Evolutionary conservation across 2,888 invertebrate species (phyloP).

Genomic region (Cenopis cana): DNA sequence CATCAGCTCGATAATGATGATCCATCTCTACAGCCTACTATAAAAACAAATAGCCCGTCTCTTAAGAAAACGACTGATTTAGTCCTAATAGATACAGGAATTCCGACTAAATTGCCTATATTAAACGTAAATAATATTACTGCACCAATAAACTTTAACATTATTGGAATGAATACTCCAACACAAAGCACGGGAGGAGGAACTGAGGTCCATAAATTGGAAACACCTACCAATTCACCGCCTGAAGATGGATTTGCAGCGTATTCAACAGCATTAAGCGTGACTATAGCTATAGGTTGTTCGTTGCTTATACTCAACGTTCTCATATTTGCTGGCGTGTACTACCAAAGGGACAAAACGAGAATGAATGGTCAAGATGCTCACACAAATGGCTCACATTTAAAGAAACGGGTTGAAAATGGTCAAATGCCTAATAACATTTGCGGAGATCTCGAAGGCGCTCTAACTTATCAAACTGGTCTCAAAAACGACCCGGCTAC

Average conservation of each 20-base stretch:
- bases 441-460: constrained; percentile 91
- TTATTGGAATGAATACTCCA: constrained; percentile 70
- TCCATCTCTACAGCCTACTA: constrained; percentile 82
- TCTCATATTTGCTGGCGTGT: constrained; percentile 96
- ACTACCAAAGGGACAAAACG: constrained; percentile 95
- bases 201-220: constrained; percentile 71
- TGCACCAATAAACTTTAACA: constrained; percentile 74
- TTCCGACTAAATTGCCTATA: constrained; percentile 74
- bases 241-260: constrained; percentile 96
- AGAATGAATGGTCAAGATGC: constrained; percentile 87
- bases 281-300: constrained; percentile 97
- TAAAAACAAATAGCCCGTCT: constrained; percentile 83
- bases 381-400: constrained; percentile 80
- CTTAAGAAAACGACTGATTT: constrained; percentile 85
- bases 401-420: constrained; percentile 91
- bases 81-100: constrained; percentile 70
- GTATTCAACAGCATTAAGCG: constrained; percentile 95
- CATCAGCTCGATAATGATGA: constrained; percentile 93
- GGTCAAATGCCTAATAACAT: constrained; percentile 96
- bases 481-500: constrained; percentile 89
- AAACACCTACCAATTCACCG: constrained; percentile 81
- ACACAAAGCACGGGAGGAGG: constrained; percentile 65
- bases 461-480: constrained; percentile 80
- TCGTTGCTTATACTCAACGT: constrained; percentile 96
- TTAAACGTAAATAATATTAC: constrained; percentile 75